Evolutionary conservation across 2,888 invertebrate species (phyloP).

Genomic region (Zygogramma bicolorata): DNA sequence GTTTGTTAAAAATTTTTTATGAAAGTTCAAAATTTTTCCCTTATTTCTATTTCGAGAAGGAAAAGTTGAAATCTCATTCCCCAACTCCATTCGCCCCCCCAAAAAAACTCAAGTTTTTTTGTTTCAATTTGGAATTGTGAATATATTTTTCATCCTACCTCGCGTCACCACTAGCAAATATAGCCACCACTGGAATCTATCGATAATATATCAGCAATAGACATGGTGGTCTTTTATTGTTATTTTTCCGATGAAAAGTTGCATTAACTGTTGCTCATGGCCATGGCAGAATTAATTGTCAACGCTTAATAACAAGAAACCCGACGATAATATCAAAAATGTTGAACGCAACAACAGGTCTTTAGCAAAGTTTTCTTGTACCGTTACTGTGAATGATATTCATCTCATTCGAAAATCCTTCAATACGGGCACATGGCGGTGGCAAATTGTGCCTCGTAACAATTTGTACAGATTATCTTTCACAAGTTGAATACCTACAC

Average conservation of each 20-base stretch:
- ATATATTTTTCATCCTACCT: too few species aligned
- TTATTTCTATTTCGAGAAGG: too few species aligned
- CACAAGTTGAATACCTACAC: neutral
- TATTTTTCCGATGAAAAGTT: slow-evolving; percentile 26
- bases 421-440: slow-evolving; percentile 16
- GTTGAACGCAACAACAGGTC: slow-evolving; percentile 1
- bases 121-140: too few species aligned
- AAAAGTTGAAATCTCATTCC: too few species aligned
- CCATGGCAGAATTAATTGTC: slow-evolving; percentile 34
- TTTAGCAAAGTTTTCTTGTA: slow-evolving; percentile 11
- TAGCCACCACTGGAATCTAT: slow-evolving; percentile 16
- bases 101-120: too few species aligned
- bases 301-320: slow-evolving; percentile 17
- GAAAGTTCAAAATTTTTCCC: too few species aligned
- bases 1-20: too few species aligned
- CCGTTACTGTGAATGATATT: slow-evolving; percentile 25
- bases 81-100: too few species aligned
- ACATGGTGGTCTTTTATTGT: slow-evolving; percentile 34
- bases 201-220: slow-evolving; percentile 34
- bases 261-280: slow-evolving; percentile 29
- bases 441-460: slow-evolving; percentile 4
- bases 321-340: slow-evolving; percentile 8
- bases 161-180: too few species aligned
- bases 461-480: slow-evolving; percentile 8
- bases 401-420: slow-evolving; percentile 25